A percentile compares a stretch with the other conserved stretches of the same genome.
Conservation (phyloP, 2,797 vertebrate genomes). For the Botia kubotai region DNA sequence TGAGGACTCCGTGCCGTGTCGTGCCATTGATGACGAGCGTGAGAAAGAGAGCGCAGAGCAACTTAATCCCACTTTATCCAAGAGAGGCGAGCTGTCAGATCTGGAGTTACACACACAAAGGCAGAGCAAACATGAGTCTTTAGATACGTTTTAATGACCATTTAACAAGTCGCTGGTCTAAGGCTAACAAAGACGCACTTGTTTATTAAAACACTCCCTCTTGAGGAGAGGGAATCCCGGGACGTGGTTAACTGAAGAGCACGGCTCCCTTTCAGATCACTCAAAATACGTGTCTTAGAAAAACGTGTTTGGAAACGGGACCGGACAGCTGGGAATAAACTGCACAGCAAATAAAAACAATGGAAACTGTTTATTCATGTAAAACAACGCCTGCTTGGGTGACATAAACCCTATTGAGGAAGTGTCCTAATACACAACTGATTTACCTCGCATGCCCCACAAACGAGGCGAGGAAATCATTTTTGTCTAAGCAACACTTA, state of each 20-base stretch:
- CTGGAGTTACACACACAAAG: constrained; percentile 73
- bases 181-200: constrained; percentile 59
- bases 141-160: constrained; percentile 74
- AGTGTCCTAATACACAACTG: constrained; percentile 36
- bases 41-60: constrained; percentile 37
- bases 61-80: constrained; percentile 91
- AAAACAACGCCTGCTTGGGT: constrained; percentile 45
- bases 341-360: constrained; percentile 57
- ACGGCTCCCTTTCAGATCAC: constrained; percentile 48
- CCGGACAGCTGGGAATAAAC: constrained; percentile 69
- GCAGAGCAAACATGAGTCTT: constrained; percentile 71
- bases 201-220: constrained; percentile 56
- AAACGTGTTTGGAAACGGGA: constrained; percentile 59
- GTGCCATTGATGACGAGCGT: constrained; percentile 64
- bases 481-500: background rate
- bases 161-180: constrained; percentile 70
- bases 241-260: constrained; percentile 63
- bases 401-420: constrained; percentile 40
- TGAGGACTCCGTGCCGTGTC: constrained; percentile 53
- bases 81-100: constrained; percentile 86
- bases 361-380: constrained; percentile 52
- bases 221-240: constrained; percentile 64
- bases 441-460: constrained; percentile 40
- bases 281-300: constrained; percentile 58
- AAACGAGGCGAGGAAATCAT: background rate